Percentiles rank a stretch among this genome's conserved stretches.
These are phyloP conservation scores for Champsocephalus gunnari DNA, from an alignment of 2,797 vertebrate genomes.

Conservation along the genomic window DNA sequence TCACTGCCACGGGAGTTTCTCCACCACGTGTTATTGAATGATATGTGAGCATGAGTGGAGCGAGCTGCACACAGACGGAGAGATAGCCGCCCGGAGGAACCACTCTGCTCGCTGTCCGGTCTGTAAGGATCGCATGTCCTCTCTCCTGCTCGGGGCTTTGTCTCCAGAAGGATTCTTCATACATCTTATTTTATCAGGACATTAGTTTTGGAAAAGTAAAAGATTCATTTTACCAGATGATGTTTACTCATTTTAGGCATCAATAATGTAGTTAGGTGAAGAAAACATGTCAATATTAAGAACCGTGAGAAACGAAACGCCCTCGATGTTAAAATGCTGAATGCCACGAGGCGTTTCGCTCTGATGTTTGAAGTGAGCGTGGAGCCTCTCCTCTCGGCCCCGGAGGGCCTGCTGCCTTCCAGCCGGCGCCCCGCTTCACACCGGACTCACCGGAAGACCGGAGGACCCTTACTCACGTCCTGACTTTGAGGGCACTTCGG, in stretches of 20 bases:
- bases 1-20: background rate
- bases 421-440: background rate
- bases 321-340: too few species aligned
- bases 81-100: background rate
- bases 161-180: background rate
- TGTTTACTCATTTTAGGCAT: too few species aligned
- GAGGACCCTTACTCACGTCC: too few species aligned
- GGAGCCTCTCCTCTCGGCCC: slow-evolving; percentile 59
- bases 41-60: background rate
- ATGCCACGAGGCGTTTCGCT: too few species aligned
- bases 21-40: background rate
- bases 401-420: slow-evolving; percentile 55
- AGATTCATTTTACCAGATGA: background rate
- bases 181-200: background rate
- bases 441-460: too few species aligned
- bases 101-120: background rate
- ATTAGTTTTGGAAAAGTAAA: background rate
- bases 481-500: too few species aligned
- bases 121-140: background rate
- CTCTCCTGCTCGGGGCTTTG: too few species aligned
- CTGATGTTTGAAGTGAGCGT: background rate
- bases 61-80: background rate
- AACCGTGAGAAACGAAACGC: background rate
- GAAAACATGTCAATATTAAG: background rate
- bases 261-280: background rate